A percentile compares a stretch with the other conserved stretches of the same genome.
Conservation (phyloP, 2,888 invertebrate species). For the Dasysyrphus tricinctus region DNA sequence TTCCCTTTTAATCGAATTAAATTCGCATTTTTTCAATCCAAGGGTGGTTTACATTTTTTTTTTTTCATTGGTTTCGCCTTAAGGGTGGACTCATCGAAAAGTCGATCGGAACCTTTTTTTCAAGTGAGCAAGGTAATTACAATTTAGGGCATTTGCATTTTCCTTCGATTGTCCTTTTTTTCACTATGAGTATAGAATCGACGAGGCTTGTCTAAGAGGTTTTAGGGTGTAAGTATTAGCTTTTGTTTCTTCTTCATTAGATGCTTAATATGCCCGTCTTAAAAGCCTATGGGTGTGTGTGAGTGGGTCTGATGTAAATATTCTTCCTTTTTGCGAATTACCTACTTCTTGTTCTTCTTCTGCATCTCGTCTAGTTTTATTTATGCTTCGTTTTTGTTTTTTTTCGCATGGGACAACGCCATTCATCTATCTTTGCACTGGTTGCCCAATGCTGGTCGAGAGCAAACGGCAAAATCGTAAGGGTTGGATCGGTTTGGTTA, state of each 20-base stretch:
- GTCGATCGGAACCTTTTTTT: conserved; percentile 59
- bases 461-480: conserved; percentile 56
- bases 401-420: conserved; percentile 61
- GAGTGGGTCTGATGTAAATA: conserved; percentile 16
- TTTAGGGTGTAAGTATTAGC: neutral
- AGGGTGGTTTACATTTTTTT: conserved; percentile 27
- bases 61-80: neutral
- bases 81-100: conserved; percentile 7
- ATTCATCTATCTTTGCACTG: conserved; percentile 73
- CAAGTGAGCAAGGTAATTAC: conserved; percentile 69
- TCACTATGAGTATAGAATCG: neutral
- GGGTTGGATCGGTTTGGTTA: conserved; percentile 45
- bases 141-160: conserved; percentile 73
- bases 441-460: conserved; percentile 71
- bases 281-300: conserved; percentile 1
- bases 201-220: conserved; percentile 28
- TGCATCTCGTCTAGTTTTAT: conserved; percentile 37
- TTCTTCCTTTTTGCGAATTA: conserved; percentile 44
- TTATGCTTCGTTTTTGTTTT: conserved; percentile 51
- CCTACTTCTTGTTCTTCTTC: conserved; percentile 38
- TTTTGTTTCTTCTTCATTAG: conserved; percentile 69
- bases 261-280: conserved; percentile 67
- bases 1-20: conserved; percentile 72
- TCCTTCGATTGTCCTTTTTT: conserved; percentile 53
- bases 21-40: conserved; percentile 71